Conservation (phyloP, 2,113 vertebrate genomes). For the Myiagra hebetior region DNA sequence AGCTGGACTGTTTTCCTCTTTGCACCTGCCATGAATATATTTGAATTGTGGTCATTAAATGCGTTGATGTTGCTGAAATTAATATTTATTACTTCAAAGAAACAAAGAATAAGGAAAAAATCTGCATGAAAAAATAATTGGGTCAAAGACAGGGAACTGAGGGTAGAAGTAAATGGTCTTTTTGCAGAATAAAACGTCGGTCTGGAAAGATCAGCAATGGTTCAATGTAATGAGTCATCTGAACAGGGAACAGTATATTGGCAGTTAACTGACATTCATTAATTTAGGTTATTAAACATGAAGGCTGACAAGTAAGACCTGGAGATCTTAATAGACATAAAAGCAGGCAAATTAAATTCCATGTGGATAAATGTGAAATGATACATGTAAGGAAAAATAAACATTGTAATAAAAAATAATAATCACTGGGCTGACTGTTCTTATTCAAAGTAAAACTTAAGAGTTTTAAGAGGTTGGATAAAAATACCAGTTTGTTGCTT, state of each 20-base stretch:
- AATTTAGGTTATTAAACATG: not conserved
- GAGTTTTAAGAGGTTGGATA: not conserved
- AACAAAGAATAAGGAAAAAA: not conserved
- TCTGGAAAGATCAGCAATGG: not conserved
- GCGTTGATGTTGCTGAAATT: not conserved
- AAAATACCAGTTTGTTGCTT: not conserved
- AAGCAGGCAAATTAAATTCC: not conserved
- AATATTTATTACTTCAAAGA: not conserved
- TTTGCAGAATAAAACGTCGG: not conserved
- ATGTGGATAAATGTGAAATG: not conserved
- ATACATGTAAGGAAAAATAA: not conserved
- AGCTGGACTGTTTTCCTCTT: not conserved
- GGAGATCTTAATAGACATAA: not conserved
- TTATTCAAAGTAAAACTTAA: not conserved
- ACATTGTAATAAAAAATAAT: not conserved
- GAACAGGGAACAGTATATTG: not conserved
- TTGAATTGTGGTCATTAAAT: not conserved
- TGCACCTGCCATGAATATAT: not conserved
- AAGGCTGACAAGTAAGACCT: not conserved
- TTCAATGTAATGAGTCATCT: not conserved
- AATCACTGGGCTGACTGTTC: not conserved
- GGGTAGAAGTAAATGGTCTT: not conserved
- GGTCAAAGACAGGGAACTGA: not conserved
- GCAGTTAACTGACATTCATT: not conserved
- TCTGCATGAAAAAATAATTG: not conserved